These are phyloP conservation scores for Drosophila lutescens DNA, from an alignment of 2,888 invertebrate species.

Conservation along the genomic window DNA sequence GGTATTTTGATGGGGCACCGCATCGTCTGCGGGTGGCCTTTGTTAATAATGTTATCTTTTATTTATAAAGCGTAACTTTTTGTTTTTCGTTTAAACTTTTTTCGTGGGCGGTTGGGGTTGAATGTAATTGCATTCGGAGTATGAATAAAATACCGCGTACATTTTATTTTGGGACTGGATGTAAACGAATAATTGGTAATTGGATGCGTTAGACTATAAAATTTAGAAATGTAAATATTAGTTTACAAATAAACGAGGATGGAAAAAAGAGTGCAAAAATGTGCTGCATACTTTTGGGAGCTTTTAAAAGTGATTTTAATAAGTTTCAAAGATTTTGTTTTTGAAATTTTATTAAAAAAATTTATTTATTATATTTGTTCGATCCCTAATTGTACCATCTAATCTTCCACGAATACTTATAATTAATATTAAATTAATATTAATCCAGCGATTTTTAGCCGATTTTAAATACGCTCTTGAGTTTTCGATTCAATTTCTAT, in stretches of 20 bases:
- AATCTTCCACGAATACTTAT: no score
- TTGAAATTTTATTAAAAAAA: no score
- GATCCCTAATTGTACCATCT: no score
- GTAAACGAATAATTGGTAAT: not conserved
- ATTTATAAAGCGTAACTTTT: constrained; percentile 61
- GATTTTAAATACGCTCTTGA: not conserved
- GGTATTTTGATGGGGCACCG: constrained; percentile 13
- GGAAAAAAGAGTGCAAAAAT: no score
- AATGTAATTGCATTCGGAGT: constrained; percentile 69
- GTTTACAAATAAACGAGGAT: no score
- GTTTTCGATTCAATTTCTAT: constrained; percentile 51
- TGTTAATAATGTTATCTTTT: constrained; percentile 79
- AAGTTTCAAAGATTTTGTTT: no score
- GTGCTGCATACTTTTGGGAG: no score
- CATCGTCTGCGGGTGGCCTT: constrained; percentile 23
- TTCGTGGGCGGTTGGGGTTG: constrained; percentile 8
- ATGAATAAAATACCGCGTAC: constrained; percentile 6
- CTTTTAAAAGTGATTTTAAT: no score
- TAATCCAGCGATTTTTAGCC: not conserved
- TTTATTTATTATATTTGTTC: no score
- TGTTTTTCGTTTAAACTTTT: constrained; percentile 57
- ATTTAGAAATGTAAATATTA: not conserved
- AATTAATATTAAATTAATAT: no score
- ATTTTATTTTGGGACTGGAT: not conserved
- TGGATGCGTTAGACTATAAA: no score